Percentiles rank a stretch among this genome's conserved stretches.
Conservation (phyloP, 2,113 vertebrate species). For the Oryzias woworae region DNA sequence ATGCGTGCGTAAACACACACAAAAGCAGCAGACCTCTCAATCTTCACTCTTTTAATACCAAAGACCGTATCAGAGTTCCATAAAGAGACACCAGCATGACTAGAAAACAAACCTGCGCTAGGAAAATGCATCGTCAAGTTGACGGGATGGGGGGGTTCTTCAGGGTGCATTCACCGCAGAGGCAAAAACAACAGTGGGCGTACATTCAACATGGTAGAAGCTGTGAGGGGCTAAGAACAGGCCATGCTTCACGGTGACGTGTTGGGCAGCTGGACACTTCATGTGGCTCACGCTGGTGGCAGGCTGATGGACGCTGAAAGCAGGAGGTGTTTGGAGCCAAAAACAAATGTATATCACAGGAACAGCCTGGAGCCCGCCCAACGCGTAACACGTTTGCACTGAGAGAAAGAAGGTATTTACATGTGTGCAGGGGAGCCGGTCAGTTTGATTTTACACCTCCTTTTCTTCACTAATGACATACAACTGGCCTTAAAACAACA, state of each 20-base stretch:
- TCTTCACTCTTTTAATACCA: constrained; percentile 68
- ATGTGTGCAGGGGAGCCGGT: constrained; percentile 59
- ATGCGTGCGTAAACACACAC: not conserved
- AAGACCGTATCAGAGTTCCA: constrained; percentile 69
- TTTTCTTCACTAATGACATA: constrained; percentile 32
- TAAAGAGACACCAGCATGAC: constrained; percentile 61
- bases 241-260: constrained; percentile 38
- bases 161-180: constrained; percentile 56
- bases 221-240: constrained; percentile 52
- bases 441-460: constrained; percentile 22
- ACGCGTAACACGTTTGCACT: constrained; percentile 25
- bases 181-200: constrained; percentile 48
- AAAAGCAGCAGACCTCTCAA: not conserved
- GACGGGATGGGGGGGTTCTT: constrained; percentile 22
- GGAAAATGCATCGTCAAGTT: constrained; percentile 47
- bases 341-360: constrained; percentile 49
- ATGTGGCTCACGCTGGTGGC: constrained; percentile 55
- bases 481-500: constrained; percentile 58
- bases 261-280: constrained; percentile 61
- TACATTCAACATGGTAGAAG: constrained; percentile 65
- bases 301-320: constrained; percentile 22
- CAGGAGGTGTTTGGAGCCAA: constrained; percentile 46
- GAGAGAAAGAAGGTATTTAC: constrained; percentile 58
- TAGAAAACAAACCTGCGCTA: constrained; percentile 47
- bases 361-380: constrained; percentile 24